Evolutionary conservation across 2,797 vertebrate genomes (phyloP).

Genomic region (Gambusia yucatana): DNA sequence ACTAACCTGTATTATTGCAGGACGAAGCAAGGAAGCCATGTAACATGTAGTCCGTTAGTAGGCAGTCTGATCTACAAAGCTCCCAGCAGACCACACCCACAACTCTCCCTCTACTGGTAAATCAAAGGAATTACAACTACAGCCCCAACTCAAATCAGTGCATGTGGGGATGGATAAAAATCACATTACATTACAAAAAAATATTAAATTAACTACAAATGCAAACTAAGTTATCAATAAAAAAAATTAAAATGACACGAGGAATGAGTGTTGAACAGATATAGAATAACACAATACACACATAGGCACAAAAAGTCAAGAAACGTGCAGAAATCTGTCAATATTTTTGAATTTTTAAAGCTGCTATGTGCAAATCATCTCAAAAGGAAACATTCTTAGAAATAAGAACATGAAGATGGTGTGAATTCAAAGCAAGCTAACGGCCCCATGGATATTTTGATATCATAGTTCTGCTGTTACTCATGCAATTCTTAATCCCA

Average conservation of each 20-base stretch:
- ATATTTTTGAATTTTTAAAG: not conserved
- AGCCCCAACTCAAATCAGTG: not conserved
- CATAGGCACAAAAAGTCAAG: not conserved
- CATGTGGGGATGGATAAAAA: not conserved
- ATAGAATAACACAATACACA: not conserved
- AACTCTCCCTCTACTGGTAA: not conserved
- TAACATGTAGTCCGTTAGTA: not conserved
- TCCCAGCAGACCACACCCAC: not conserved
- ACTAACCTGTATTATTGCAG: not conserved
- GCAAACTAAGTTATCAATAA: not conserved
- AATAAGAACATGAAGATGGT: not conserved
- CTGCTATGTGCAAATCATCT: not conserved
- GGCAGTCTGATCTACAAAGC: not conserved
- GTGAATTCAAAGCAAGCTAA: slow-evolving; percentile 45
- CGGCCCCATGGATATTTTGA: not conserved
- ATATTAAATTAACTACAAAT: not conserved
- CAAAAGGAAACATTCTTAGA: not conserved
- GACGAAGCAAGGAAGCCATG: not conserved
- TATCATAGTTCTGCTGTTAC: slow-evolving; percentile 51
- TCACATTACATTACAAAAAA: not conserved
- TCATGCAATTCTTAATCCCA: slow-evolving; percentile 64
- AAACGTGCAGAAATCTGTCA: not conserved
- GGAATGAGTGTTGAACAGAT: not conserved
- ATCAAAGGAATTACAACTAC: not conserved
- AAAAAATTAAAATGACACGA: not conserved